These are phyloP conservation scores for Elegia similella DNA, from an alignment of 2,888 invertebrate species.

Conservation along the genomic window DNA sequence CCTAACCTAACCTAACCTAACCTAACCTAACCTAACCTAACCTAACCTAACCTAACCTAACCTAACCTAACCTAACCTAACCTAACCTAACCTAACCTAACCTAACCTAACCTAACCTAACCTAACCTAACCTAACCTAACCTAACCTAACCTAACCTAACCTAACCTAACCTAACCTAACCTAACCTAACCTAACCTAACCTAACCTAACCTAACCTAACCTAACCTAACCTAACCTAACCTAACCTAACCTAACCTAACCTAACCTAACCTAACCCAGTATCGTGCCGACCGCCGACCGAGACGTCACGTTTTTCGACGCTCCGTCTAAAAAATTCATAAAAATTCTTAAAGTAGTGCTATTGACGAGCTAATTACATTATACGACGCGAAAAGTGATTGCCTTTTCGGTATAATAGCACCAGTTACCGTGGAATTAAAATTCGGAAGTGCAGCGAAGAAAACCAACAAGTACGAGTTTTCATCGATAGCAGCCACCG, in stretches of 20 bases:
- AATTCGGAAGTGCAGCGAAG: no score
- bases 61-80: conserved; percentile 22
- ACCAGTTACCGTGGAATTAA: no score
- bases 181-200: conserved; percentile 30
- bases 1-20: conserved; percentile 28
- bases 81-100: conserved; percentile 25
- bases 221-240: conserved; percentile 30
- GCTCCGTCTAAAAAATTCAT: no score
- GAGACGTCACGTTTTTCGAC: no score
- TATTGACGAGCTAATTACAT: no score
- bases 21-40: conserved; percentile 27
- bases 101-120: conserved; percentile 23
- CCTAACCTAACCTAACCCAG: conserved; percentile 29
- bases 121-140: conserved; percentile 24
- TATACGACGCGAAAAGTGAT: no score
- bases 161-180: conserved; percentile 28
- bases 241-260: conserved; percentile 30
- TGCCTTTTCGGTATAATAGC: no score
- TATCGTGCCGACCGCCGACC: conserved; percentile 28
- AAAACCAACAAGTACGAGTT: no score
- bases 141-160: conserved; percentile 26
- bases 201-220: conserved; percentile 30
- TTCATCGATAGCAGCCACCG: no score
- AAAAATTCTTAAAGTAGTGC: no score
- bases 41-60: conserved; percentile 26